A percentile compares a stretch with the other conserved stretches of the same genome.
Conservation (phyloP, 1,140 invertebrate species). For the Stegodyphus dumicola region DNA sequence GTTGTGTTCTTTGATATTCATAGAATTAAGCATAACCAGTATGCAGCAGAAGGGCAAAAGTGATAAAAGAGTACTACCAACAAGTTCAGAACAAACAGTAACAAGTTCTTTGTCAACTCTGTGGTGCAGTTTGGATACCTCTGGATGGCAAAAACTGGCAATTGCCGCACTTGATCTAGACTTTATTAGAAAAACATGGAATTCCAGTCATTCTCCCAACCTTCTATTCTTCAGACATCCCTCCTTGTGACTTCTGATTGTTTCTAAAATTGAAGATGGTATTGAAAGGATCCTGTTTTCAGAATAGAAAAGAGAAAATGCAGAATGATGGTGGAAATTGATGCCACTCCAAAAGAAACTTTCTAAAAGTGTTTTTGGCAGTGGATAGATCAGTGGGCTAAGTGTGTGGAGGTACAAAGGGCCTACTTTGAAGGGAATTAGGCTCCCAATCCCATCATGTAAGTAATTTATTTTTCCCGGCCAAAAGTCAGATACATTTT, state of each 20-base stretch:
- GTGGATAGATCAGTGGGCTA: conserved; percentile 13
- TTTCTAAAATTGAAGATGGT: conserved; percentile 21
- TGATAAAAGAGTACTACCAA: not conserved
- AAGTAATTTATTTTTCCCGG: not conserved
- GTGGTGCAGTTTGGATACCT: not conserved
- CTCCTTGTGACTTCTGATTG: conserved; percentile 25
- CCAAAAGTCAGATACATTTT: conserved; percentile 2
- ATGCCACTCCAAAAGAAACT: conserved; percentile 19
- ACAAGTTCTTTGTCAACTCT: not conserved
- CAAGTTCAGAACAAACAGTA: too few relatives aligned
- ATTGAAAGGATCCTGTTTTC: not conserved
- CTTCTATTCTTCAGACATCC: conserved; percentile 12
- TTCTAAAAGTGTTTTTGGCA: conserved; percentile 25
- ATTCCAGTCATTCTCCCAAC: not conserved
- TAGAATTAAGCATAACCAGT: not conserved
- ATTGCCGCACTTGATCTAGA: not conserved
- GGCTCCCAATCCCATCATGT: not conserved
- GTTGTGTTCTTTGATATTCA: not conserved
- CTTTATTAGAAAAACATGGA: not conserved
- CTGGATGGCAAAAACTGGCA: not conserved
- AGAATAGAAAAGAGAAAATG: conserved; percentile 20
- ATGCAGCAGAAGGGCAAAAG: not conserved
- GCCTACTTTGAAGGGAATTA: conserved; percentile 12
- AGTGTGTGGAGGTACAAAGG: conserved; percentile 14
- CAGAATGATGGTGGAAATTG: not conserved